A percentile compares a stretch with the other conserved stretches of the same genome.
Conservation (phyloP, 2,797 vertebrate genomes). For the Hippoglossus hippoglossus region DNA sequence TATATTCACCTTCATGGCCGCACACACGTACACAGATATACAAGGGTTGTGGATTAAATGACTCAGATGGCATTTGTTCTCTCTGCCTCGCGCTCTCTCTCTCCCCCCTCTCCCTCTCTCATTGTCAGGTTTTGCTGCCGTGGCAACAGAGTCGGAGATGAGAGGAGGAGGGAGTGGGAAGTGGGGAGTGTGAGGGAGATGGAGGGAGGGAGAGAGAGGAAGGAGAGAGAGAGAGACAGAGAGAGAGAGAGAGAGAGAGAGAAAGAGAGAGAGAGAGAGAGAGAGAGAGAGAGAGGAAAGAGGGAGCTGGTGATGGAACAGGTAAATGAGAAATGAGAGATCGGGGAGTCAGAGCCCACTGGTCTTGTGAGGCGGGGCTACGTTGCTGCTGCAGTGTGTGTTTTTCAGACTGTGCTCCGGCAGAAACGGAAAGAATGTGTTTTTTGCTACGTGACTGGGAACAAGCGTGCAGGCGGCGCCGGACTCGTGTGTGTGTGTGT, state of each 20-base stretch:
- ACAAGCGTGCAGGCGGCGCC: slow-evolving; percentile 32
- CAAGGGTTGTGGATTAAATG: slow-evolving; percentile 78
- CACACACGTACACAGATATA: slow-evolving; percentile 32
- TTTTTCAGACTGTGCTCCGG: slow-evolving; percentile 18
- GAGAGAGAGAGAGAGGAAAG: slow-evolving; percentile 20
- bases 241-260: too few relatives aligned
- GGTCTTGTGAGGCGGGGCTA: slow-evolving; percentile 60
- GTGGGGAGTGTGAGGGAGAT: slow-evolving; percentile 47
- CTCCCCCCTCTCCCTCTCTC: slow-evolving; percentile 59
- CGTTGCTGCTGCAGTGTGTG: slow-evolving; percentile 34
- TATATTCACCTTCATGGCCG: slow-evolving; percentile 39
- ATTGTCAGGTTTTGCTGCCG: slow-evolving; percentile 83
- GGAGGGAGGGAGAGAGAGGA: slow-evolving; percentile 18
- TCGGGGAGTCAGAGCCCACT: slow-evolving; percentile 64
- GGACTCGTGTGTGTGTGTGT: slow-evolving; percentile 5
- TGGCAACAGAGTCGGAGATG: slow-evolving; percentile 82
- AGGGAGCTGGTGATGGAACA: slow-evolving; percentile 65
- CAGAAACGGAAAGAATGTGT: slow-evolving; percentile 51
- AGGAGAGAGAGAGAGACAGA: too few relatives aligned
- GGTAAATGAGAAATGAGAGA: slow-evolving; percentile 76
- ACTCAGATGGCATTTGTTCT: slow-evolving; percentile 84
- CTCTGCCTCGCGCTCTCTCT: slow-evolving; percentile 67
- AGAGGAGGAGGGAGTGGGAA: slow-evolving; percentile 58
- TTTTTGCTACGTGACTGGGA: slow-evolving; percentile 42
- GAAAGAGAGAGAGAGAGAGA: too few relatives aligned